These are phyloP conservation scores for Trichonephila clavata DNA, from an alignment of 1,140 invertebrate genomes.

Conservation along the genomic window DNA sequence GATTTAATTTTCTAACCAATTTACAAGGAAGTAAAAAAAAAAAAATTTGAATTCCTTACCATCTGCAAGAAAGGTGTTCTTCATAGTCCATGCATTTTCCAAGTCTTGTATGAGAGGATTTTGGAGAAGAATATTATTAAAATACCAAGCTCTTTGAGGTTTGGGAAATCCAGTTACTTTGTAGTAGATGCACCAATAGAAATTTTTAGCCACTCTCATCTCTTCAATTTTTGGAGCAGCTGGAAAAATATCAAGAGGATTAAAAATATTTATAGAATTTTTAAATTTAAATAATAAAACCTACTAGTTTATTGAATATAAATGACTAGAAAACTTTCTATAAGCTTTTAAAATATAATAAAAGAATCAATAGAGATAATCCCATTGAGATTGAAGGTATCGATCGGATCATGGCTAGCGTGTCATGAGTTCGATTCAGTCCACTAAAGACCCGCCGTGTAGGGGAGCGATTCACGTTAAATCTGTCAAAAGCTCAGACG, in stretches of 20 bases:
- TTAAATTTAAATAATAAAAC: too few species aligned
- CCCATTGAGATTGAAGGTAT: too few species aligned
- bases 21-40: conserved; percentile 40
- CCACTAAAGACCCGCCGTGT: too few species aligned
- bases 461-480: too few species aligned
- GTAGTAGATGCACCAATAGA: conserved; percentile 79
- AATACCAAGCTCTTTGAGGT: conserved; percentile 78
- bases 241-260: neutral
- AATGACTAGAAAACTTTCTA: too few species aligned
- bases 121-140: conserved; percentile 78
- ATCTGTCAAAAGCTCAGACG: too few species aligned
- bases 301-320: too few species aligned
- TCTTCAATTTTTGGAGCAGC: conserved; percentile 76
- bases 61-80: conserved; percentile 59
- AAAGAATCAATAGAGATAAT: too few species aligned
- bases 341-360: too few species aligned
- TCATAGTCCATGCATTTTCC: conserved; percentile 54
- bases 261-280: neutral
- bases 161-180: conserved; percentile 79
- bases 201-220: conserved; percentile 73
- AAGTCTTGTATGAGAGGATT: conserved; percentile 56
- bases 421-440: too few species aligned
- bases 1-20: too few species aligned
- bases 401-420: too few species aligned
- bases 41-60: conserved; percentile 72